Evolutionary conservation across 2,888 invertebrate genomes (phyloP).

Genomic region (Mesorhabditis belari): DNA sequence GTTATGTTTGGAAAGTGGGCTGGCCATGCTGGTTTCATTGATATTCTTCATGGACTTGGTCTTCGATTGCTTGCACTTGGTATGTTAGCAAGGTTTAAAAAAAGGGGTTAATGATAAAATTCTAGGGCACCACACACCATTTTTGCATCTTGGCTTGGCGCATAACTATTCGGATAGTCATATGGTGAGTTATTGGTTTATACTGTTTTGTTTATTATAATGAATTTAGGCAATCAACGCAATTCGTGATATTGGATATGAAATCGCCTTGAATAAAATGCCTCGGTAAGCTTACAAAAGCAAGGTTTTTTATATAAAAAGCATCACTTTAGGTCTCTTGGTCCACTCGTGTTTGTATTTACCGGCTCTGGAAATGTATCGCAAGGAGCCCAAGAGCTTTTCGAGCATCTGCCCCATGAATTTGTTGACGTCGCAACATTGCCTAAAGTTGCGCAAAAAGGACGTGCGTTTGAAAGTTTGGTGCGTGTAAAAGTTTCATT

Average conservation of each 20-base stretch:
- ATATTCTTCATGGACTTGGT: slow-evolving; percentile 93
- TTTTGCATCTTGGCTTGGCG: slow-evolving; percentile 96
- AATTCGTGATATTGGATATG: slow-evolving; percentile 96
- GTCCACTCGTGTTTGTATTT: slow-evolving; percentile 92
- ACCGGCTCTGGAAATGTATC: slow-evolving; percentile 97
- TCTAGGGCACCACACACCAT: slow-evolving; percentile 95
- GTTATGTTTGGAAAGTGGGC: slow-evolving; percentile 99
- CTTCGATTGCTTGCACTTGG: slow-evolving; percentile 61
- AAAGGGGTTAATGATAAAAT: not conserved
- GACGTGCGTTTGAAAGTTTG: too few relatives aligned
- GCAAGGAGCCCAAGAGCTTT: slow-evolving; percentile 68
- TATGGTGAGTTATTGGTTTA: too few relatives aligned
- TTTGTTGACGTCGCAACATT: slow-evolving; percentile 91
- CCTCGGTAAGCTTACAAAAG: slow-evolving; percentile 73
- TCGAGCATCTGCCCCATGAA: slow-evolving; percentile 92
- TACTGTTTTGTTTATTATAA: too few relatives aligned
- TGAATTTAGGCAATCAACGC: slow-evolving; percentile 95
- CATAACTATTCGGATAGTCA: slow-evolving; percentile 96
- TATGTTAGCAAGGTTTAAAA: not conserved
- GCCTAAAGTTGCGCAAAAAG: slow-evolving; percentile 89
- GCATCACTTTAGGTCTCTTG: slow-evolving; percentile 65
- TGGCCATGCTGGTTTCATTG: slow-evolving; percentile 86
- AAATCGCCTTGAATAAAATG: slow-evolving; percentile 89
- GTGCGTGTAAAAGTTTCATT: slow-evolving; percentile 24
- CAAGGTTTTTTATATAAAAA: not conserved